Evolutionary conservation across 1,140 invertebrate genomes (phyloP).

Genomic region (Drosophila albomicans): DNA sequence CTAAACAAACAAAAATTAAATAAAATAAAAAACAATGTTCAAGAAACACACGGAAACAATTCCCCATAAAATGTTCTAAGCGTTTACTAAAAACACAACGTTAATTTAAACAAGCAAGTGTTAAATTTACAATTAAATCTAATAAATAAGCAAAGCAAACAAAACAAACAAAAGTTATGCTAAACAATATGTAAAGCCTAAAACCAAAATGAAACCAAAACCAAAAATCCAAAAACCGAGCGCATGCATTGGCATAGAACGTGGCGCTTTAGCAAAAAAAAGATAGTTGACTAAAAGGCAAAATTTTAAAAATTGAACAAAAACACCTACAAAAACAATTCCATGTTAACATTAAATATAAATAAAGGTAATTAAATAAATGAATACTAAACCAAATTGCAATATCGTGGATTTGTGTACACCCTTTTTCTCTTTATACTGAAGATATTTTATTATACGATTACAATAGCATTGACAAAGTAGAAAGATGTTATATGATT

Average conservation of each 20-base stretch:
- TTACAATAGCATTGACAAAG: not conserved
- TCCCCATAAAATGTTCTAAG: slow-evolving; percentile 71
- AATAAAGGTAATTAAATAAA: slow-evolving; percentile 81
- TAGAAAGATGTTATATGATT: too few relatives aligned
- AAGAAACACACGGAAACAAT: slow-evolving; percentile 55
- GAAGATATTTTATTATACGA: not conserved
- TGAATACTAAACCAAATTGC: slow-evolving; percentile 73
- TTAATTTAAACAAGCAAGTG: slow-evolving; percentile 80
- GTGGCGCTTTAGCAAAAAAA: slow-evolving; percentile 53
- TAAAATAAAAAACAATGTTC: slow-evolving; percentile 48
- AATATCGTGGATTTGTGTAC: not conserved
- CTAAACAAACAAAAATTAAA: slow-evolving; percentile 52
- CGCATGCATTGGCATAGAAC: slow-evolving; percentile 67
- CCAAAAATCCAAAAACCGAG: slow-evolving; percentile 42
- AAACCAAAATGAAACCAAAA: slow-evolving; percentile 42
- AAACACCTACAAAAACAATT: slow-evolving; percentile 83
- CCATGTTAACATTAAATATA: slow-evolving; percentile 85
- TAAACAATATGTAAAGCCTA: slow-evolving; percentile 58
- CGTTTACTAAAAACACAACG: slow-evolving; percentile 78
- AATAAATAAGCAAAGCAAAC: slow-evolving; percentile 66
- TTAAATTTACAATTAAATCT: slow-evolving; percentile 80
- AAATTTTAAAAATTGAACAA: slow-evolving; percentile 67
- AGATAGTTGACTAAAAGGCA: slow-evolving; percentile 71
- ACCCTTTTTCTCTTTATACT: not conserved
- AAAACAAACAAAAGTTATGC: slow-evolving; percentile 60